Evolutionary conservation across 2,888 invertebrate genomes (phyloP), one percentile per base, ranked within the genome.

Genomic region (Theretra japonica): DNA sequence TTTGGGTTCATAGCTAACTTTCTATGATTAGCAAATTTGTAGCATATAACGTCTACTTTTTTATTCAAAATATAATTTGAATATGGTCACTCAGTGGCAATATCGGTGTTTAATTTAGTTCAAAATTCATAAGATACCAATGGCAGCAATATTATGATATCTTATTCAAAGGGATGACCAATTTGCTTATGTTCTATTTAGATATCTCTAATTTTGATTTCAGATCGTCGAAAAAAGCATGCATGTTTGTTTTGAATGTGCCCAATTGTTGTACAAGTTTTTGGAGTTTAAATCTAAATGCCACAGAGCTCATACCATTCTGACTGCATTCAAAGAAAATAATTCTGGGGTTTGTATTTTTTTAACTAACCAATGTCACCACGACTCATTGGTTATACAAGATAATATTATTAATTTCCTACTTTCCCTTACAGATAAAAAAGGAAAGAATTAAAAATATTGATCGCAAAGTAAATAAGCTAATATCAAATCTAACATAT

Each of bases 181-280:
- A 33, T 33, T n/a, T n/a, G n/a, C n/a, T n/a, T n/a, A n/a, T n/a
- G 8, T 53, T 4, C 15, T 53, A 41, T 15, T 41, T 15, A 41
- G 41, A 41, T 53, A n/a, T 53, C 17, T 19, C 17, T 53, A 4
- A 53, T 6, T 48, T 62, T 65, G 6, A 30, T 75, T 72, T 71
- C 77, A 70, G 78, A 69, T 69, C 59, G 72, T 75, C 58, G 68
- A 56, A 11, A 65, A 48, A 41, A 74, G 75, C 70, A 75, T 79
- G 68, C 62, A 75, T 71, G 73, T 85, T 19, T 86, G 84, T 74
- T 84, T 75, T 73, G 79, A 80, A 72, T 85, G 85, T 77, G 77
- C 78, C 5, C 77, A 76, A 17, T 70, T 82, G n/a, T 70, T 86
- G 1, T 30, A 70, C 0, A 85, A 84, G 56, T 82, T 77, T 78